Percentiles rank a stretch among this genome's conserved stretches.
Conservation (phyloP, 2,888 invertebrate species). For the Carcina quercana region DNA sequence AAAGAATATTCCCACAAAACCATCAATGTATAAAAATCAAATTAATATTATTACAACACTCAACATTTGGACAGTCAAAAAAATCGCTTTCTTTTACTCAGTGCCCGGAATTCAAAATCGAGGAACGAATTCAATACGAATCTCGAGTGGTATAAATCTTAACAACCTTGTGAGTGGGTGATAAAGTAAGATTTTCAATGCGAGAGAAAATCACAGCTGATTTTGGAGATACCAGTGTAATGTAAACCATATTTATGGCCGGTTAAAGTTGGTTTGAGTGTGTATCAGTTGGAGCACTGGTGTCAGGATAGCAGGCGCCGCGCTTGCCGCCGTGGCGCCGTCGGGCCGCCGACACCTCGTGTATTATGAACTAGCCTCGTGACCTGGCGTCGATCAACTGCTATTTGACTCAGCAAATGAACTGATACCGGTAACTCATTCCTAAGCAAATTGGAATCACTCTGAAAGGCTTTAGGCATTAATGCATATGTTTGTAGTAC, state of each 20-base stretch:
- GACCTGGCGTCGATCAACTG: constrained; percentile 70
- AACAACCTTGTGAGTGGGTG: constrained; percentile 13
- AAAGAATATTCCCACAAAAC: constrained; percentile 5
- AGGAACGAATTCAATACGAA: constrained; percentile 47
- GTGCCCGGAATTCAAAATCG: constrained; percentile 65
- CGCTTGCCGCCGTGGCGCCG: constrained; percentile 66
- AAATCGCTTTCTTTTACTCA: constrained; percentile 65
- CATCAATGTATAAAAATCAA: constrained; percentile 38
- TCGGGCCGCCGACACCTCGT: constrained; percentile 70
- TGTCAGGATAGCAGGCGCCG: constrained; percentile 69
- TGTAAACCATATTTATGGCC: constrained; percentile 4
- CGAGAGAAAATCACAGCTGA: constrained; percentile 34
- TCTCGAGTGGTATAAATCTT: constrained; percentile 13
- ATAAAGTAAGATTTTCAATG: constrained; percentile 31
- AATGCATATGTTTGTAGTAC: too few species aligned
- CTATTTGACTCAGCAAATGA: constrained; percentile 60
- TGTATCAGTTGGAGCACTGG: constrained; percentile 24
- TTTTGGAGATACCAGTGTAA: constrained; percentile 18
- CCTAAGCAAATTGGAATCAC: constrained; percentile 44
- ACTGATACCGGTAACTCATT: constrained; percentile 47
- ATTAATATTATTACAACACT: constrained; percentile 35
- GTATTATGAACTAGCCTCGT: constrained; percentile 71
- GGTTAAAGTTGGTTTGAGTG: constrained; percentile 20
- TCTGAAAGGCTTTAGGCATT: too few species aligned
- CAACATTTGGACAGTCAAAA: constrained; percentile 51